Conservation (phyloP, 2,113 vertebrate species). For the Passerina amoena region DNA sequence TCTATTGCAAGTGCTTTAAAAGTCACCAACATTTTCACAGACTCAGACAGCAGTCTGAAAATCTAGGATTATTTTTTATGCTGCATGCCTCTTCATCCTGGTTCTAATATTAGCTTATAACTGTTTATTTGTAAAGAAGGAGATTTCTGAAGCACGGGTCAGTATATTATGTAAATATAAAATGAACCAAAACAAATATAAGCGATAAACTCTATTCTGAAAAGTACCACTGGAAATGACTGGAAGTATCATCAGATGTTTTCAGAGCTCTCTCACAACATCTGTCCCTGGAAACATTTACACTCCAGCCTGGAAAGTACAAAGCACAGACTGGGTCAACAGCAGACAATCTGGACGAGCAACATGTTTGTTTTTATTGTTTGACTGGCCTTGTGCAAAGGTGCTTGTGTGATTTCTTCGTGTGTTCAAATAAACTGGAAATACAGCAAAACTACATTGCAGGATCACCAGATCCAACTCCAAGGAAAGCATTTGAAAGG, state of each 20-base stretch:
- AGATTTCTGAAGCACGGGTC: not conserved
- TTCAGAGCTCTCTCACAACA: not conserved
- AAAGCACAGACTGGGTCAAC: slow-evolving; percentile 54
- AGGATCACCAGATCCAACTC: not conserved
- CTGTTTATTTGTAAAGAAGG: not conserved
- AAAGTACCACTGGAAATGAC: not conserved
- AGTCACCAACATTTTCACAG: not conserved
- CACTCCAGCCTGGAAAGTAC: slow-evolving; percentile 19
- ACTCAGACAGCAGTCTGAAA: not conserved
- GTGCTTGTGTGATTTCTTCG: not conserved
- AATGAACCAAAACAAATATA: not conserved
- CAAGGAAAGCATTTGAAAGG: not conserved
- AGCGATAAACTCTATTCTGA: not conserved
- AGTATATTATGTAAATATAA: not conserved
- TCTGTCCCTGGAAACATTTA: slow-evolving; percentile 54
- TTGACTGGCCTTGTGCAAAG: slow-evolving; percentile 42
- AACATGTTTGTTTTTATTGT: slow-evolving; percentile 48
- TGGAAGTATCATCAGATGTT: slow-evolving; percentile 1
- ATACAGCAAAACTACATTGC: not conserved
- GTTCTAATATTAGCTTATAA: not conserved
- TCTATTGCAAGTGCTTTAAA: not conserved
- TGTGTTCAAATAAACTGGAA: not conserved
- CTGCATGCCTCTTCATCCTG: not conserved
- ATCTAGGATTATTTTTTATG: not conserved
- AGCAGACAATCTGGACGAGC: slow-evolving; percentile 39